Base-by-base conservation (phyloP, 2,888 invertebrate species). In the Willowsia nigromaculata region DNA sequence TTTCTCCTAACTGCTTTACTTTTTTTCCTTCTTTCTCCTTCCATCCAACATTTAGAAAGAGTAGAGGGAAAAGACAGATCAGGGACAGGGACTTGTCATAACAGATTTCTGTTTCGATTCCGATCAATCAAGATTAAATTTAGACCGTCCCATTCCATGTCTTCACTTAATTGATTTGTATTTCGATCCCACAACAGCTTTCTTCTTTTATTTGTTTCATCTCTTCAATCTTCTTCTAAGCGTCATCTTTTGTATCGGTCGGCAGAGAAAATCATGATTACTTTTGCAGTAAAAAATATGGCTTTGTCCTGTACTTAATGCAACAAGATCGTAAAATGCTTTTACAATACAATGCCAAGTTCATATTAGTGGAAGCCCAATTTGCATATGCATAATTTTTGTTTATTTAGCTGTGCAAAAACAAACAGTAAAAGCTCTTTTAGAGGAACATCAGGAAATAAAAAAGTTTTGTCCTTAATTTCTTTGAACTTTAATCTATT, bases 61-160 rank as follows among this genome's bases (percentile, higher is more conserved):
- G 71, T 62, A 80, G 81, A 40, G 65, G 43, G 50, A 47, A 74
- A 78, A 89, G 80, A 90, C 84, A 86, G 84, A 87, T 68, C 80
- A 86, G 86, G 82, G 85, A 88, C 88, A 71, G 50, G 68, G 53
- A 50, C 88, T 90, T 92, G 92, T 92, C 92, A 92, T 92, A 92
- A 92, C 92, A 92, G 92, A 92, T 92, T 92, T 92, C 88, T 80
- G 68, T 62, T 90, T 91, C 85, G 84, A 90, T 91, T 91, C 91
- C 91, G 88, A 92, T 92, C 92, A 92, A 92, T 92, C 92, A 92
- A 91, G 91, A 92, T 92, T 92, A 92, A 92, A 91, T 90, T 91
- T 90, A 90, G 90, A 85, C 88, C 91, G 53, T 89, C 91, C 92
- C 90, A 89, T 92, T 90, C 90, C 91, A 85, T 92, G 91, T 92